Conservation (phyloP, 2,888 invertebrate species). For the Meteorus cinctellus region DNA sequence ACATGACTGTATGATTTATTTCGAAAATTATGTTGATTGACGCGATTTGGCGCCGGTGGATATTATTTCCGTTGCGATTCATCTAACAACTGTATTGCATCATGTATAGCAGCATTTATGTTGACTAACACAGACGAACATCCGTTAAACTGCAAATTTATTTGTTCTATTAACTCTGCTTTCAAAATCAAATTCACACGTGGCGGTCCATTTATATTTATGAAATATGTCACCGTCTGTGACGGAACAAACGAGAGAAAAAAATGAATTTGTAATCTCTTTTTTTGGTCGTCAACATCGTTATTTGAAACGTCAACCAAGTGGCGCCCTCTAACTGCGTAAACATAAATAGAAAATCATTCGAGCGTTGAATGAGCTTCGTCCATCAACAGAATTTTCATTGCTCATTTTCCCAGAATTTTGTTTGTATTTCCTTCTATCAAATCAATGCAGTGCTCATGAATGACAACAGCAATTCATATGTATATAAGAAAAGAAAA, state of each 20-base stretch:
- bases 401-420: neutral
- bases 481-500: neutral
- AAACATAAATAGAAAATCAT: slow-evolving; percentile 15
- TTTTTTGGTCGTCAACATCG: neutral
- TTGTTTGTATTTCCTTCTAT: neutral
- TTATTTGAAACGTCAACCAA: neutral
- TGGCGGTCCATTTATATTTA: too few species aligned
- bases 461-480: neutral
- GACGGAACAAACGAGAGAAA: neutral
- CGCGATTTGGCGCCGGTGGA: slow-evolving; percentile 29
- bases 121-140: neutral
- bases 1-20: neutral
- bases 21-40: slow-evolving; percentile 40
- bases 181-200: too few species aligned
- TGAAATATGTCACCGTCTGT: too few species aligned
- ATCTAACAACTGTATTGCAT: slow-evolving; percentile 11
- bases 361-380: slow-evolving; percentile 1
- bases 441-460: neutral
- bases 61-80: slow-evolving; percentile 11
- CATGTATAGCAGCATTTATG: neutral
- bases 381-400: neutral
- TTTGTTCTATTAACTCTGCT: too few species aligned
- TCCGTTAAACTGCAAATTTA: too few species aligned
- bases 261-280: neutral
- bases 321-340: neutral